These are phyloP conservation scores for Talpa occidentalis DNA, from an alignment of 2,113 vertebrate species.

Conservation along the genomic window DNA sequence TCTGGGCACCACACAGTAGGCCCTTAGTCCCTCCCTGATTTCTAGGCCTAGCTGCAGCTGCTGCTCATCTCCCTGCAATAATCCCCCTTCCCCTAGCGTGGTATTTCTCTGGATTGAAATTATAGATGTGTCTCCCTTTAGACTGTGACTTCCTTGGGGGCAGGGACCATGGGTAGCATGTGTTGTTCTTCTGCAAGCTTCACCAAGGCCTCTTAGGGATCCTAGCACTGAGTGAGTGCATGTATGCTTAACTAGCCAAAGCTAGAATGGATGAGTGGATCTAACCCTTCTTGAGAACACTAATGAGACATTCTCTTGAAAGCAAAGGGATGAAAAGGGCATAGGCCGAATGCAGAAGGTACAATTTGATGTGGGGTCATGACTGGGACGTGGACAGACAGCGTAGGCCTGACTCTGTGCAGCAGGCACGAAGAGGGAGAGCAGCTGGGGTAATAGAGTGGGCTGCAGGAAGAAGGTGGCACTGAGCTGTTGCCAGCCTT, in stretches of 20 bases:
- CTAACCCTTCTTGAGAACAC: not conserved
- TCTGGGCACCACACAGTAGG: not conserved
- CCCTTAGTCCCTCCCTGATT: not conserved
- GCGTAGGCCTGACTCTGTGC: rapidly evolving
- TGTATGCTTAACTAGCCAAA: not conserved
- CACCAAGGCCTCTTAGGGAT: not conserved
- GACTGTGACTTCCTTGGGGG: not conserved
- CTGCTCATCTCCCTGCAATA: rapidly evolving
- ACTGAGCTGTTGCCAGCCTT: not conserved
- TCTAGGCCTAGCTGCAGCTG: not conserved
- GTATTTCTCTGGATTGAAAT: not conserved
- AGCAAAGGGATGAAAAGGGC: not conserved
- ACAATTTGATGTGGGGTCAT: too few relatives aligned
- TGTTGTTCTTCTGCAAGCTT: not conserved
- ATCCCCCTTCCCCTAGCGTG: not conserved
- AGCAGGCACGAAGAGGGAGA: not conserved
- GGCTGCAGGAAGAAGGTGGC: rapidly evolving
- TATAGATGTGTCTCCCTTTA: not conserved
- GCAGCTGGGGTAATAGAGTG: not conserved
- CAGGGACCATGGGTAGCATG: not conserved
- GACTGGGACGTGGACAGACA: rapidly evolving
- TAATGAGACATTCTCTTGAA: not conserved
- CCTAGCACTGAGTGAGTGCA: not conserved
- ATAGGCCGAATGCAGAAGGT: not conserved
- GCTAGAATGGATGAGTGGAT: not conserved